Evolutionary conservation across 2,797 vertebrate species (phyloP).

Genomic region (Ceryle rudis): DNA sequence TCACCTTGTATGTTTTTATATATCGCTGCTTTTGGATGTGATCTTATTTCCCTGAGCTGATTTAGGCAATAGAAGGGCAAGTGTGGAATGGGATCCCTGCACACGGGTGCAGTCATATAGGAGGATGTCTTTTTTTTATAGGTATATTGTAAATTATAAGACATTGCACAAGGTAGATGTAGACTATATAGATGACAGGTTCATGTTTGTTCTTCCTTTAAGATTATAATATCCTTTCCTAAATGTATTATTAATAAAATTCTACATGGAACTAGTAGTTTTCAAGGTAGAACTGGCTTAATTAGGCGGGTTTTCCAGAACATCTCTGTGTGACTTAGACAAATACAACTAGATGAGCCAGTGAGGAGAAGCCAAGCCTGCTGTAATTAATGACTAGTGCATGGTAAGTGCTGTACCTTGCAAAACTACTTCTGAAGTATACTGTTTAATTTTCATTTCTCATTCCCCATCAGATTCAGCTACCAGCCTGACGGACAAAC

Average conservation of each 20-base stretch:
- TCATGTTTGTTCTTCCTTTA: not conserved
- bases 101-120: too few relatives aligned
- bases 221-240: not conserved
- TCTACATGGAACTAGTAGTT: not conserved
- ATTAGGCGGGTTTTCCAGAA: not conserved
- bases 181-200: not conserved
- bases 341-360: not conserved
- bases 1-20: not conserved
- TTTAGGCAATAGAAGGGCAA: not conserved
- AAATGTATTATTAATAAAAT: not conserved
- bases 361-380: not conserved
- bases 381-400: not conserved
- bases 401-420: not conserved
- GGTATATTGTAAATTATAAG: not conserved
- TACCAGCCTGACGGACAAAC: conserved; percentile 50
- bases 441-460: not conserved
- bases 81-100: not conserved
- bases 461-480: conserved; percentile 56
- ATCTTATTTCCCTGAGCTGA: not conserved
- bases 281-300: not conserved
- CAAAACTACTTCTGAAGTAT: not conserved
- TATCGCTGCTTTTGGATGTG: fast-evolving
- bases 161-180: not conserved
- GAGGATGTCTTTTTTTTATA: not conserved
- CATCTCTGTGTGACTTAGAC: not conserved